These are phyloP conservation scores for Epinotia brunnichana DNA, from an alignment of 2,888 invertebrate genomes.

Conservation along the genomic window DNA sequence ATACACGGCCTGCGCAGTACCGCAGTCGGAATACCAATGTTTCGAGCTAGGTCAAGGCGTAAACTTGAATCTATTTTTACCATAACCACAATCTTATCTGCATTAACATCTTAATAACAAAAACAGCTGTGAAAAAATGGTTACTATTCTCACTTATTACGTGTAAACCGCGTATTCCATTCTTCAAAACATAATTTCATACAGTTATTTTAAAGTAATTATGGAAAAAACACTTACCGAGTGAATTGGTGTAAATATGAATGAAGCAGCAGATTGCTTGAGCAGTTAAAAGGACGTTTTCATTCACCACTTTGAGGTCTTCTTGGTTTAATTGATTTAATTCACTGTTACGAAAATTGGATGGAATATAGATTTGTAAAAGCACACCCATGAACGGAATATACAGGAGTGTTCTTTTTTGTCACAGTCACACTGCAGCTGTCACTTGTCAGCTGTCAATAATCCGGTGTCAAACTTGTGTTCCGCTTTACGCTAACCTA, in stretches of 20 bases:
- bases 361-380: conserved; percentile 51
- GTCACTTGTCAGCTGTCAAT: conserved; percentile 46
- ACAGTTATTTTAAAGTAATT: conserved; percentile 45
- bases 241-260: conserved; percentile 53
- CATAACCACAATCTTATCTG: conserved; percentile 34
- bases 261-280: conserved; percentile 50
- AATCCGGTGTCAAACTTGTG: conserved; percentile 51
- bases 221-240: conserved; percentile 62
- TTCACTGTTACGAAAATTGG: conserved; percentile 45
- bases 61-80: conserved; percentile 45
- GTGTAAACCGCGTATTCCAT: conserved; percentile 56
- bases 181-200: conserved; percentile 48
- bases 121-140: conserved; percentile 20
- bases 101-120: conserved; percentile 19
- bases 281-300: conserved; percentile 47
- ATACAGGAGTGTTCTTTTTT: conserved; percentile 54
- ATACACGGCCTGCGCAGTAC: conserved; percentile 62
- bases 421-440: conserved; percentile 48
- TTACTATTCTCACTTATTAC: conserved; percentile 44
- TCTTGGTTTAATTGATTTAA: conserved; percentile 43
- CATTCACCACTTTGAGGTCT: conserved; percentile 50
- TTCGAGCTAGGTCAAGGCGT: conserved; percentile 68
- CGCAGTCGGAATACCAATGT: conserved; percentile 62
- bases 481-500: conserved; percentile 46
- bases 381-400: conserved; percentile 72